Evolutionary conservation across 2,113 vertebrate genomes (phyloP).

Genomic region (Callopanchax toddi): DNA sequence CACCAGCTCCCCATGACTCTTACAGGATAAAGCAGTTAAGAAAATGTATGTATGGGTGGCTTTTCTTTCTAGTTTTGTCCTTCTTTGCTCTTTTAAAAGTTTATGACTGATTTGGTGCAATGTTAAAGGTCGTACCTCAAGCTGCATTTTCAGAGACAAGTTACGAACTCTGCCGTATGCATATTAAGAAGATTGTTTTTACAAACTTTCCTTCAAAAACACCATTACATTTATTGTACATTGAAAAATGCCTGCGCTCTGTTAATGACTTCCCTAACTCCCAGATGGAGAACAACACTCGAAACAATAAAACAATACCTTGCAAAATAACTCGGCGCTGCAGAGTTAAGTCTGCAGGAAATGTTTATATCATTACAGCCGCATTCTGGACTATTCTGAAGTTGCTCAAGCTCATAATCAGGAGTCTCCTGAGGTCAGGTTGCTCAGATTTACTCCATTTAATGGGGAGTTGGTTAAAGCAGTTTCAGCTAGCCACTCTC

Average conservation of each 20-base stretch:
- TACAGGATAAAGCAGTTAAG: no score
- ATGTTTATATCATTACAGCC: slow-evolving; percentile 60
- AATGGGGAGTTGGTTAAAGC: slow-evolving; percentile 38
- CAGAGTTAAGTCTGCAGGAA: slow-evolving; percentile 39
- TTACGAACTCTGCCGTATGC: slow-evolving; percentile 31
- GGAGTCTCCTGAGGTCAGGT: slow-evolving; percentile 33
- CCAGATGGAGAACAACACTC: slow-evolving; percentile 63
- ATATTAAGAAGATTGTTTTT: slow-evolving; percentile 30
- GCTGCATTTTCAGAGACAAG: slow-evolving; percentile 55
- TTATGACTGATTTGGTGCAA: slow-evolving; percentile 19
- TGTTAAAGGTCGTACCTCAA: slow-evolving; percentile 45
- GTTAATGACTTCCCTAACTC: slow-evolving; percentile 67
- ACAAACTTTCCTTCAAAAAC: slow-evolving; percentile 47
- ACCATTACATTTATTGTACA: slow-evolving; percentile 52
- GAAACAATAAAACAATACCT: slow-evolving; percentile 60
- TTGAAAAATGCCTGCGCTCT: slow-evolving; percentile 54
- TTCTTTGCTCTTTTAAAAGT: slow-evolving; percentile 9
- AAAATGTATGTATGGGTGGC: no score
- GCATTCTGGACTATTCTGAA: slow-evolving; percentile 32
- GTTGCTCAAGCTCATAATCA: slow-evolving; percentile 36
- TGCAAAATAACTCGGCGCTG: slow-evolving; percentile 35
- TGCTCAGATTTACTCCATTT: slow-evolving; percentile 37
- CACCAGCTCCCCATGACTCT: no score
- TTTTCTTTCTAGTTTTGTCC: slow-evolving; percentile 35
- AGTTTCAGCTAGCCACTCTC: slow-evolving; percentile 7